These are phyloP conservation scores for Microcebus lehilahytsara DNA, from an alignment of 2,113 vertebrate genomes.

Conservation along the genomic window DNA sequence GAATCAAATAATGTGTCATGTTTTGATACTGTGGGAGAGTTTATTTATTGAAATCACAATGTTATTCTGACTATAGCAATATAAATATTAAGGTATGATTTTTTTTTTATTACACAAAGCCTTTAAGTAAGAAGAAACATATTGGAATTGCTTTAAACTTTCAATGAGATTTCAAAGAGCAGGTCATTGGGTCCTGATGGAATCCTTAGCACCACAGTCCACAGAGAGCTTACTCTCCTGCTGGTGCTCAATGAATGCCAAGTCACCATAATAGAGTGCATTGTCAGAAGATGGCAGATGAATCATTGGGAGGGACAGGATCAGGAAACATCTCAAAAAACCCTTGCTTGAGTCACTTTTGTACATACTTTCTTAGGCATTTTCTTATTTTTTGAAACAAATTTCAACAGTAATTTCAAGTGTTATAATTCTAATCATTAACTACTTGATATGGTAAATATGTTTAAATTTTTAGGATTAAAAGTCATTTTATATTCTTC, in stretches of 20 bases:
- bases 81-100: background rate
- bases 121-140: slow-evolving; percentile 1
- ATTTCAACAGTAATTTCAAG: background rate
- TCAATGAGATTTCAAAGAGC: background rate
- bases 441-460: background rate
- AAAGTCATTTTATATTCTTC: background rate
- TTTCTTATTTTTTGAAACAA: background rate
- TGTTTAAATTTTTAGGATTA: background rate
- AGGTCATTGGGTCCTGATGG: background rate
- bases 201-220: background rate
- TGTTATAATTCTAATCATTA: background rate
- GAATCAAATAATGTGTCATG: background rate
- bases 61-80: background rate
- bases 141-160: background rate
- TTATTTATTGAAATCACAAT: background rate
- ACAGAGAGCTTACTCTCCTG: background rate
- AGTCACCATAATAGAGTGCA: background rate
- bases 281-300: background rate
- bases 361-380: background rate
- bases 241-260: background rate
- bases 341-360: background rate
- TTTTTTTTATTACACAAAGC: background rate
- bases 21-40: background rate
- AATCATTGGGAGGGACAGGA: background rate
- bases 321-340: background rate